phyloP scores from a whole-genome alignment of 35 echinoderm and acorn worm genomes.

The Heliocidaris tuberculata region DNA sequence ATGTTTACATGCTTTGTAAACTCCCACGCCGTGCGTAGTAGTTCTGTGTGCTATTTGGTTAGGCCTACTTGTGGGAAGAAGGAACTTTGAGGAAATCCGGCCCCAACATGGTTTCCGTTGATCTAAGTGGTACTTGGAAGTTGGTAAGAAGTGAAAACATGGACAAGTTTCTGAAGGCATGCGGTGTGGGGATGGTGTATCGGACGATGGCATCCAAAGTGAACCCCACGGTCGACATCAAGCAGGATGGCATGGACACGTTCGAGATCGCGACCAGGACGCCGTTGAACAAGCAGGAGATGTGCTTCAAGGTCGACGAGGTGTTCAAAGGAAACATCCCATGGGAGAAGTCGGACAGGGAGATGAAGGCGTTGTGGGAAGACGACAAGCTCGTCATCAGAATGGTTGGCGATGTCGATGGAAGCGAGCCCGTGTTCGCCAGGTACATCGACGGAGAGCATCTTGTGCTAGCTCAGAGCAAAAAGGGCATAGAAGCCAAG shows the following conservation, averaged over 20 bases:
- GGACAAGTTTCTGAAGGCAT: slow-evolving; percentile 77
- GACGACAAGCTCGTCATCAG: slow-evolving; percentile 61
- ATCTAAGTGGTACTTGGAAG: slow-evolving; percentile 70
- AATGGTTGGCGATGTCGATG: slow-evolving; percentile 47
- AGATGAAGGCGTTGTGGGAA: slow-evolving; percentile 58
- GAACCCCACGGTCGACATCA: slow-evolving; percentile 56
- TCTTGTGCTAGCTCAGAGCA: slow-evolving; percentile 59
- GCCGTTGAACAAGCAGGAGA: slow-evolving; percentile 1
- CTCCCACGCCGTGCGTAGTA: background rate
- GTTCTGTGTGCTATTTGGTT: background rate
- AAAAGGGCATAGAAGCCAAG: slow-evolving; percentile 60
- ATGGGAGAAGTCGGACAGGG: slow-evolving; percentile 60
- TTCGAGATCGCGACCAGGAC: slow-evolving; percentile 55
- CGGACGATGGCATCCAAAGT: slow-evolving; percentile 52
- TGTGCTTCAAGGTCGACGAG: slow-evolving; percentile 53
- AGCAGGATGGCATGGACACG: slow-evolving; percentile 34
- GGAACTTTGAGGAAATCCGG: background rate
- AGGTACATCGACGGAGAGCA: slow-evolving; percentile 64
- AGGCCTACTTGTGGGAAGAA: background rate
- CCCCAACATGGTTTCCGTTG: background rate
- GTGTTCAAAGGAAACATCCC: slow-evolving; percentile 55
- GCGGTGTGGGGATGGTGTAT: slow-evolving; percentile 46
- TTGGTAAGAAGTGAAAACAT: slow-evolving; percentile 69
- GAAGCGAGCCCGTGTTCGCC: slow-evolving; percentile 18
- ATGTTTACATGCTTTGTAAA: background rate